A percentile compares a stretch with the other conserved stretches of the same genome.
These are phyloP conservation scores for Venustaconcha ellipsiformis DNA, from an alignment of 1,140 invertebrate species.

Conservation along the genomic window DNA sequence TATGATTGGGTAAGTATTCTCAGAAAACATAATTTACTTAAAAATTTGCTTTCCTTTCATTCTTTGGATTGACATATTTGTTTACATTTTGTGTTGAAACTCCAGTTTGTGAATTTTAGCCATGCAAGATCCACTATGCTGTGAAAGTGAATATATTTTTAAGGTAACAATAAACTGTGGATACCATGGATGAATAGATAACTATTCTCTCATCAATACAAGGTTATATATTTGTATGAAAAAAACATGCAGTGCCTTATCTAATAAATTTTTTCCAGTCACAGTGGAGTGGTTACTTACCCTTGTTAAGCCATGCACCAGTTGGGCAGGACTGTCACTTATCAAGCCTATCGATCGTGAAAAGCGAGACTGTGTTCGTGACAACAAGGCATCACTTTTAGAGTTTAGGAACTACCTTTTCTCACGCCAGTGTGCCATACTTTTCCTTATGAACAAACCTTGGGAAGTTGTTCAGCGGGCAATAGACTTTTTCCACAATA, in stretches of 20 bases:
- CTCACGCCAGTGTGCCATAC: conserved; percentile 89
- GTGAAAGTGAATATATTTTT: neutral
- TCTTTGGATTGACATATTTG: no score
- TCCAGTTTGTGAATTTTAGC: neutral
- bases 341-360: conserved; percentile 77
- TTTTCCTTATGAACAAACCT: conserved; percentile 82
- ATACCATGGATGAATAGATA: neutral
- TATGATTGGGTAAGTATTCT: no score
- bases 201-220: neutral
- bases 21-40: no score
- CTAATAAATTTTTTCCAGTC: conserved; percentile 70
- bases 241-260: no score
- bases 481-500: conserved; percentile 88
- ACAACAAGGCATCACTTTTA: conserved; percentile 80
- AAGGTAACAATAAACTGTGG: neutral
- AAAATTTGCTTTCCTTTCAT: no score
- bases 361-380: conserved; percentile 78
- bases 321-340: conserved; percentile 86
- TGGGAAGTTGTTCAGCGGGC: conserved; percentile 89
- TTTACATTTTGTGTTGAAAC: neutral
- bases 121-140: neutral
- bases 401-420: conserved; percentile 96
- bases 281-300: conserved; percentile 80
- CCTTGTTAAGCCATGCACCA: conserved; percentile 81
- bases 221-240: conserved; percentile 1